Conservation (phyloP, 2,888 invertebrate genomes). For the Nomada lathburiana region DNA sequence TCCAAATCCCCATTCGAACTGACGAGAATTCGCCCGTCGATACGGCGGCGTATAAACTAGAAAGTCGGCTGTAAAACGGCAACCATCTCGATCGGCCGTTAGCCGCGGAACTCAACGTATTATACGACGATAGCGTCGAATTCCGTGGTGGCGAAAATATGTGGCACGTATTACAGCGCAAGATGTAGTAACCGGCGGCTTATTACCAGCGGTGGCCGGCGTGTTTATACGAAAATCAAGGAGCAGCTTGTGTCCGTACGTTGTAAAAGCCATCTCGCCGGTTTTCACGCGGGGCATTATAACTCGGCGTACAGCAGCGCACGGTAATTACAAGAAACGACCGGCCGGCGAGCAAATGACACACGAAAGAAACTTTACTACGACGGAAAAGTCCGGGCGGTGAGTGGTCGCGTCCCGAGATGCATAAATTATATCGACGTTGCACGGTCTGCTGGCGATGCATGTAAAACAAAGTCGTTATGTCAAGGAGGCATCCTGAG, state of each 20-base stretch:
- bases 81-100: neutral
- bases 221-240: slow-evolving; percentile 34
- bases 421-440: slow-evolving; percentile 39
- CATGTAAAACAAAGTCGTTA: slow-evolving; percentile 62
- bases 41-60: too few relatives aligned
- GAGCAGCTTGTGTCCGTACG: slow-evolving; percentile 6
- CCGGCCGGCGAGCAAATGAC: slow-evolving; percentile 34
- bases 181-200: slow-evolving; percentile 34
- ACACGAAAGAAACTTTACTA: slow-evolving; percentile 24
- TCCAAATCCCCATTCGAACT: too few relatives aligned
- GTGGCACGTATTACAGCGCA: slow-evolving; percentile 11
- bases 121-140: slow-evolving; percentile 13
- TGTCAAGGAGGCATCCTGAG: slow-evolving; percentile 55
- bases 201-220: slow-evolving; percentile 28
- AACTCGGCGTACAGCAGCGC: slow-evolving; percentile 13
- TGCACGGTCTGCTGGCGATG: slow-evolving; percentile 20
- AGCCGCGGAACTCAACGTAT: neutral
- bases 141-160: slow-evolving; percentile 16
- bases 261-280: slow-evolving; percentile 4
- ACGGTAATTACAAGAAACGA: slow-evolving; percentile 44
- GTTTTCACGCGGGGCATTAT: slow-evolving; percentile 31
- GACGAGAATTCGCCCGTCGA: too few relatives aligned
- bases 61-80: too few relatives aligned
- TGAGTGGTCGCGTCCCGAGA: neutral
- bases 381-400: slow-evolving; percentile 6